Evolutionary conservation across 1,140 invertebrate genomes (phyloP), one percentile per base, ranked within the genome.

Genomic region (Geopemphigus sp.): DNA sequence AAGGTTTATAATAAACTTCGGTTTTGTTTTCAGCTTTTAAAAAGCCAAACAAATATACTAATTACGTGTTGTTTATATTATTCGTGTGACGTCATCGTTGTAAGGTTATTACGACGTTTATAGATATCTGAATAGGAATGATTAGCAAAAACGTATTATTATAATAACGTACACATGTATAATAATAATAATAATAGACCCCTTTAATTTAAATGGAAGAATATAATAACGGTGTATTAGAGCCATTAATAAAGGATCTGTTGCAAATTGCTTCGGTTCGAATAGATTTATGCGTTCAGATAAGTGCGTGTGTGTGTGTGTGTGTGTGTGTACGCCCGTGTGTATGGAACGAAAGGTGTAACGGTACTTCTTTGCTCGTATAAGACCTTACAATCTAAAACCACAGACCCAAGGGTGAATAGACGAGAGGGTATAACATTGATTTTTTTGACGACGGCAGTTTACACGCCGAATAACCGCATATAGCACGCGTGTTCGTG

Each of bases 261-360:
- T 66, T 66, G 32, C 12, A 45, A 66, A 66, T 66, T 14, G n/a
- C 12, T 11, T 11, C 10, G 14, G n/a, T 47, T 10, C n/a, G 32
- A 45, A 66, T 47, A 47, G n/a, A 66, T 66, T 66, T 47, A 66
- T 66, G 63, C 29, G 63, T 64, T 32, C 32, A 8, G 63, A 32
- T 17, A 10, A 26, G 24, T 5, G 14, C 11, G 29, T 1, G 17
- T 24, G n/a, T 0, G 22, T 59, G 56, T 59, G 56, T 59, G n/a
- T 1, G 11, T 59, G 56, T 24, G 1, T 56, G 1, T 54, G 56
- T 26, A 45, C n/a, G n/a, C n/a, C n/a, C n/a, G 5, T 4, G 1
- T 5, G 15, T 57, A 12, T 22, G 17, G 32, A 39, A 39, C 32
- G 8, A 39, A 8, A 39, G 32, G 32, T 50, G 8, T 50, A 8